Percentiles rank a stretch among this genome's conserved stretches.
phyloP scores from a whole-genome alignment of 2,113 vertebrate species.

The Mastomys coucha region DNA sequence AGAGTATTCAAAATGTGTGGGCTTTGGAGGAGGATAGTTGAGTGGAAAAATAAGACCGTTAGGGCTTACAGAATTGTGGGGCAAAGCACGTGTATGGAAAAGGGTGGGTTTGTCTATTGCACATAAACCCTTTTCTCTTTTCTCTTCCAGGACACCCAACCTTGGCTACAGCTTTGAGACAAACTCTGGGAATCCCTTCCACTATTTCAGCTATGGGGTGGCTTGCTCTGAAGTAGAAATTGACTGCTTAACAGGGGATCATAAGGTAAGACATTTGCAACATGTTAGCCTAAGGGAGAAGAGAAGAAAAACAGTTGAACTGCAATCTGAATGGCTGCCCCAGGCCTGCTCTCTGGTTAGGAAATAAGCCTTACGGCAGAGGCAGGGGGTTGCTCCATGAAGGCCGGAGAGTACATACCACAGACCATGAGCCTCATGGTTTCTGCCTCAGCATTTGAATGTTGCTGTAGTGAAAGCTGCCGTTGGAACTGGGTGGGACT shows the following conservation, averaged over 20 bases:
- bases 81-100: neutral
- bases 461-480: accelerated
- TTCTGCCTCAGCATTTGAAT: neutral
- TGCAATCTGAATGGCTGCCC: constrained; percentile 39
- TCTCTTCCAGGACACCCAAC: constrained; percentile 90
- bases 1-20: neutral
- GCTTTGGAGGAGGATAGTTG: neutral
- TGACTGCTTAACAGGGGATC: constrained; percentile 96
- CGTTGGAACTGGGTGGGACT: accelerated
- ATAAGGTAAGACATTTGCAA: constrained; percentile 90
- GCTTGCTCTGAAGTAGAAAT: constrained; percentile 97
- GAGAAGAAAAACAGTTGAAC: constrained; percentile 54
- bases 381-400: neutral
- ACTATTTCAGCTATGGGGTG: constrained; percentile 94
- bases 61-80: neutral
- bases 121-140: neutral
- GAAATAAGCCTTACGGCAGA: neutral
- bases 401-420: neutral
- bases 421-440: neutral
- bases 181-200: constrained; percentile 92
- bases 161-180: constrained; percentile 92
- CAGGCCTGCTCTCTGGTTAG: neutral
- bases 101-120: neutral
- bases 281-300: neutral
- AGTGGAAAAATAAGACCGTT: neutral